Conservation (phyloP, 2,888 invertebrate species). For the Bugulina stolonifera region DNA sequence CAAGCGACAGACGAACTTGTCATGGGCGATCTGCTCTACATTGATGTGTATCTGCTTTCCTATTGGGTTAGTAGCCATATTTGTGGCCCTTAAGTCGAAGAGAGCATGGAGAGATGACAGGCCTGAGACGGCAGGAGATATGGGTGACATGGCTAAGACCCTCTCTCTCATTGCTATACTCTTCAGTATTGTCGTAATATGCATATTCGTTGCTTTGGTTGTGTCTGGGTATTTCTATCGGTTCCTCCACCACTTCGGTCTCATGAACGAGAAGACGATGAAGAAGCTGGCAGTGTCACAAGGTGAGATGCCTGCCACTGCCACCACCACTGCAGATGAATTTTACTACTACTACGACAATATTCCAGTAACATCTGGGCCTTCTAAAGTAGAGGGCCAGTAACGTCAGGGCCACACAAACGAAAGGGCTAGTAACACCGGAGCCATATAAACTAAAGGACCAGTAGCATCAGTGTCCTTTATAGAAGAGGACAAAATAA, state of each 20-base stretch:
- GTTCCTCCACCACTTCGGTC: background rate
- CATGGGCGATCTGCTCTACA: slow-evolving; percentile 17
- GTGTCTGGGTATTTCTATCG: slow-evolving; percentile 20
- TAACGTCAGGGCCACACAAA: background rate
- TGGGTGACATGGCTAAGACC: slow-evolving; percentile 21
- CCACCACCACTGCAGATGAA: background rate
- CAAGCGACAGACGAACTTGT: slow-evolving; percentile 17
- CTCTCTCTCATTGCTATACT: slow-evolving; percentile 1
- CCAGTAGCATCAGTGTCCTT: too few relatives aligned
- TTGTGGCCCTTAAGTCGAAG: slow-evolving; percentile 10
- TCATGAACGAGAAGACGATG: background rate
- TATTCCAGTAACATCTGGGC: background rate
- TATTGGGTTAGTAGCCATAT: slow-evolving; percentile 1
- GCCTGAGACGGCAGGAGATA: slow-evolving; percentile 16
- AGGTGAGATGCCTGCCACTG: background rate
- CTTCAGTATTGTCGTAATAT: background rate
- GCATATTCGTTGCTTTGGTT: slow-evolving; percentile 3
- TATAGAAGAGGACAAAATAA: too few relatives aligned
- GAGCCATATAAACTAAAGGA: too few relatives aligned
- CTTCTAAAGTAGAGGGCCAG: background rate
- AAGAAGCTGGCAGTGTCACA: background rate
- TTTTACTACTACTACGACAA: slow-evolving; percentile 22
- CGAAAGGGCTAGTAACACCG: too few relatives aligned
- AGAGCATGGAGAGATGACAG: slow-evolving; percentile 19
- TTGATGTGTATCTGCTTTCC: slow-evolving; percentile 25